Conservation (phyloP, 2,113 vertebrate species). For the Mustela lutreola region DNA sequence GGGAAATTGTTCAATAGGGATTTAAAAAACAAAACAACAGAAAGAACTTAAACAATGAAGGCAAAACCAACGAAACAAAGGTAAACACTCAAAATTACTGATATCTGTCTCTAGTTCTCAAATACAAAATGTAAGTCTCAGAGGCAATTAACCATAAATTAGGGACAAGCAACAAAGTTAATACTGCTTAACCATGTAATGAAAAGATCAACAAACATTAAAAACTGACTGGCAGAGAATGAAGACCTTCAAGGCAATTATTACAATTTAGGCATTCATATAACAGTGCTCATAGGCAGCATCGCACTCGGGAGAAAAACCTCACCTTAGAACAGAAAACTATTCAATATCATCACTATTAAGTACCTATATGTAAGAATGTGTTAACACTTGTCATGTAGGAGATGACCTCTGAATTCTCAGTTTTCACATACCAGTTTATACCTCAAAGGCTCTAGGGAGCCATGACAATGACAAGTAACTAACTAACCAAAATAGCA, state of each 20-base stretch:
- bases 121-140: constrained; percentile 23
- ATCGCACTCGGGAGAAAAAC: background rate
- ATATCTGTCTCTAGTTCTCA: constrained; percentile 30
- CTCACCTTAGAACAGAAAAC: background rate
- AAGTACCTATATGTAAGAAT: background rate
- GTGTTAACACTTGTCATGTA: background rate
- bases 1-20: background rate
- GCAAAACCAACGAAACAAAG: background rate
- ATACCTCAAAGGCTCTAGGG: background rate
- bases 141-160: background rate
- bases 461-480: background rate
- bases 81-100: background rate
- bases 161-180: constrained; percentile 35
- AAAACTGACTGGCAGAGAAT: background rate
- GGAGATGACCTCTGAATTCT: background rate
- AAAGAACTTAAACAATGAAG: background rate
- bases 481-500: background rate
- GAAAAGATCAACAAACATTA: constrained; percentile 35
- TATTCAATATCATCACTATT: background rate
- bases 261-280: background rate
- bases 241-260: background rate
- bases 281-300: background rate
- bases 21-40: background rate
- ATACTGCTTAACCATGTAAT: background rate
- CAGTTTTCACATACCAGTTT: background rate